These are phyloP conservation scores for Nyctibius bracteatus DNA, from an alignment of 2,113 vertebrate species.

Conservation along the genomic window DNA sequence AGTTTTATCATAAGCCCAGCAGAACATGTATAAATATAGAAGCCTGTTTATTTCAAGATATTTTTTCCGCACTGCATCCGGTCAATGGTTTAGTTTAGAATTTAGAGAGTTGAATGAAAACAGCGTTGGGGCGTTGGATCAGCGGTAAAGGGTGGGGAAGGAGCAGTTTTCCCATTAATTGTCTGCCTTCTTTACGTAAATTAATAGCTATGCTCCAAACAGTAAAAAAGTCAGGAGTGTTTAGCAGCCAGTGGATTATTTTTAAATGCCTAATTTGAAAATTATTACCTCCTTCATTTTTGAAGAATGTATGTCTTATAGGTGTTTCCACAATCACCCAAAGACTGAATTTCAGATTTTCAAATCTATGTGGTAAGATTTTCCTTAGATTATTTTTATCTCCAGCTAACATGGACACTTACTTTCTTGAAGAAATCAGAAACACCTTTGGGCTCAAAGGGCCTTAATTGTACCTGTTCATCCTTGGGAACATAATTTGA, in stretches of 20 bases:
- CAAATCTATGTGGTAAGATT: not conserved
- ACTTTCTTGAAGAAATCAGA: not conserved
- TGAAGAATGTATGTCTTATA: not conserved
- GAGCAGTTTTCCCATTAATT: not conserved
- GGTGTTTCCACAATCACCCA: not conserved
- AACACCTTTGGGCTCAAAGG: not conserved
- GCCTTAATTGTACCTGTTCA: not conserved
- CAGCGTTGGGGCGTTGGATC: not conserved
- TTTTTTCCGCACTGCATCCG: not conserved
- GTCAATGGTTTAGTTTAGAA: not conserved
- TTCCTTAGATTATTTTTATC: not conserved
- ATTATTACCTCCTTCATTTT: not conserved
- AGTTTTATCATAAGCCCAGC: not conserved
- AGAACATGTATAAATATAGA: slow-evolving; percentile 1
- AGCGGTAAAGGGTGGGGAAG: not conserved
- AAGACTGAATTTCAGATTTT: not conserved
- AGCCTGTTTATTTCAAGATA: not conserved
- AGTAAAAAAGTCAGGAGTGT: not conserved
- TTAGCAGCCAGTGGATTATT: not conserved
- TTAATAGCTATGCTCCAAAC: not conserved
- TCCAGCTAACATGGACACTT: not conserved
- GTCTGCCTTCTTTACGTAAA: not conserved
- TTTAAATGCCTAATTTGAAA: not conserved
- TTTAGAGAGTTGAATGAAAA: not conserved
- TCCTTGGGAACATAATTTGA: not conserved